Evolutionary conservation across 2,888 invertebrate species (phyloP).

Genomic region (Drosophila kambysellisi): DNA sequence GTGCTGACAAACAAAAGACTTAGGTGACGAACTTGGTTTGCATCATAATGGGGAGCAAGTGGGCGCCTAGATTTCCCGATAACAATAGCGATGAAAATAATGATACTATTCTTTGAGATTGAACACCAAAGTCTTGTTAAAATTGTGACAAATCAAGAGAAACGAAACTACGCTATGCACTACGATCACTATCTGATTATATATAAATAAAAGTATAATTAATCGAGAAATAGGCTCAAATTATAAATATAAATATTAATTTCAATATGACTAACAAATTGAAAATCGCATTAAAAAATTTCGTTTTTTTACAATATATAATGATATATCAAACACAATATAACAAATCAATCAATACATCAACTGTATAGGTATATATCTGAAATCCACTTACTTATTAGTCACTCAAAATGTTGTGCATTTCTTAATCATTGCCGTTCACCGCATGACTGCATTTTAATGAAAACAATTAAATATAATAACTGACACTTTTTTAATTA

Average conservation of each 20-base stretch:
- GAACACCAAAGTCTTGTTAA: not conserved
- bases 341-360: not conserved
- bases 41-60: constrained; percentile 38
- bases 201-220: not conserved
- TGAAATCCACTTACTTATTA: not conserved
- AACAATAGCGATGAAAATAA: not conserved
- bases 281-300: not conserved
- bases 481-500: not conserved
- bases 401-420: not conserved
- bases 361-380: not conserved
- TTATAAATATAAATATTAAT: not conserved
- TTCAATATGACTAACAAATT: not conserved
- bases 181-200: not conserved
- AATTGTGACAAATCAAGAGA: not conserved
- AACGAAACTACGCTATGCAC: not conserved
- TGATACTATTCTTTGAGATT: not conserved
- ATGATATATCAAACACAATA: not conserved
- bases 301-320: not conserved
- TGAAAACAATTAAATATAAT: not conserved
- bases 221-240: not conserved
- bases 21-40: constrained; percentile 67
- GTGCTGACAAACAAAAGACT: constrained; percentile 72
- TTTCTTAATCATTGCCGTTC: not conserved
- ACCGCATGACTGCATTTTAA: not conserved
- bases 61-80: constrained; percentile 29